Percentiles rank a stretch among this genome's conserved stretches.
Conservation (phyloP, 2,888 invertebrate species). For the Ditula angustiorana region DNA sequence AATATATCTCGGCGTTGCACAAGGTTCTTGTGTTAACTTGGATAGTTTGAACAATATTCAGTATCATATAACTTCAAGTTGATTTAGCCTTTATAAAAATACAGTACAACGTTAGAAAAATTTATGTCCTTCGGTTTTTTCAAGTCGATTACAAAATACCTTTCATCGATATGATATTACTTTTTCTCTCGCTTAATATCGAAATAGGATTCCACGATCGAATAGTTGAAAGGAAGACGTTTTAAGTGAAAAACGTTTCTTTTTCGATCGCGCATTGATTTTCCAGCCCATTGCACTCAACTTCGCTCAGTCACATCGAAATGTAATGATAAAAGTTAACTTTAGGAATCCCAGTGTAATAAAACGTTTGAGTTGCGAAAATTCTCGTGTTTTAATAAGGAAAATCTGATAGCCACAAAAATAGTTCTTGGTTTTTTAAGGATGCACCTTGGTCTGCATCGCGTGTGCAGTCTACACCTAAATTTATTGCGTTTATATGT, state of each 20-base stretch:
- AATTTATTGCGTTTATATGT: no score
- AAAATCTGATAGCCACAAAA: not conserved
- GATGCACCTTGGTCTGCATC: no score
- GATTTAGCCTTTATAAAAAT: no score
- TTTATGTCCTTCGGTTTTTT: no score
- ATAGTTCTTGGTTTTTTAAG: no score
- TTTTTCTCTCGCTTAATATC: slow-evolving; percentile 1
- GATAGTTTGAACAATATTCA: no score
- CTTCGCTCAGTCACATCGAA: slow-evolving; percentile 19
- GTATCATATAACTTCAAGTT: no score
- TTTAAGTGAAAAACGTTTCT: slow-evolving; percentile 4
- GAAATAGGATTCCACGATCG: not conserved
- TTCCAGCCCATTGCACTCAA: slow-evolving; percentile 26
- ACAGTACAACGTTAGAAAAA: no score
- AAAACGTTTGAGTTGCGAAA: not conserved
- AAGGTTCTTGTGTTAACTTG: not conserved
- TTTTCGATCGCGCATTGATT: slow-evolving; percentile 22
- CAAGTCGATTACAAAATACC: no score
- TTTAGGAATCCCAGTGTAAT: not conserved
- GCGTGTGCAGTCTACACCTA: no score
- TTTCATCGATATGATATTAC: not conserved
- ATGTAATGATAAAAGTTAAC: slow-evolving; percentile 18
- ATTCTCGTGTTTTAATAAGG: slow-evolving; percentile 12
- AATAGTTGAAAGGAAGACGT: slow-evolving; percentile 17
- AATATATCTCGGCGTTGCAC: not conserved